phyloP scores from a whole-genome alignment of 1,140 invertebrate genomes.

The Bombus confusus region DNA sequence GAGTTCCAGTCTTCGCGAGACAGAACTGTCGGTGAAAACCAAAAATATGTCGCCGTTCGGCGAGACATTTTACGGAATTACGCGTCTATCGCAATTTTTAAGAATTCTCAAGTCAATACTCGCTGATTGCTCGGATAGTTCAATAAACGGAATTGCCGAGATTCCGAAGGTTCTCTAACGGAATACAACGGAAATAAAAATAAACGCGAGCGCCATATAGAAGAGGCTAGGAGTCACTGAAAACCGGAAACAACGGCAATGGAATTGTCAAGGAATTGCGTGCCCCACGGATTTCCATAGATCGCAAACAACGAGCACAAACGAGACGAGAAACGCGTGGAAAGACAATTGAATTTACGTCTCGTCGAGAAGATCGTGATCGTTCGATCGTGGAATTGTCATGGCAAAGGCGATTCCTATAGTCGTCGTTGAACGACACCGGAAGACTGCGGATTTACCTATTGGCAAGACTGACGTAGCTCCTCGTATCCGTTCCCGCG shows the following conservation, averaged over 20 bases:
- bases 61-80: not conserved
- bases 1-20: no score
- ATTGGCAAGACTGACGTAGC: slow-evolving; percentile 5
- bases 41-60: not conserved
- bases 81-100: not conserved
- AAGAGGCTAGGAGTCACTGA: slow-evolving; percentile 1
- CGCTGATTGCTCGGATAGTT: not conserved
- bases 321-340: not conserved
- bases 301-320: not conserved
- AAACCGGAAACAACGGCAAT: not conserved
- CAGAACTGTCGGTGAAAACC: not conserved
- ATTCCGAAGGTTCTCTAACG: not conserved
- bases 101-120: no score
- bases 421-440: not conserved
- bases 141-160: not conserved
- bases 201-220: not conserved
- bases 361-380: not conserved
- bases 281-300: not conserved
- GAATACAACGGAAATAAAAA: no score
- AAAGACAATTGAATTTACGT: not conserved
- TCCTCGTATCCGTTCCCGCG: not conserved
- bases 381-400: not conserved
- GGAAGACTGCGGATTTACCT: slow-evolving; percentile 1
- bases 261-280: slow-evolving; percentile 1
- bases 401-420: not conserved